phyloP scores from a whole-genome alignment of 2,113 vertebrate genomes.

The Malurus melanocephalus region DNA sequence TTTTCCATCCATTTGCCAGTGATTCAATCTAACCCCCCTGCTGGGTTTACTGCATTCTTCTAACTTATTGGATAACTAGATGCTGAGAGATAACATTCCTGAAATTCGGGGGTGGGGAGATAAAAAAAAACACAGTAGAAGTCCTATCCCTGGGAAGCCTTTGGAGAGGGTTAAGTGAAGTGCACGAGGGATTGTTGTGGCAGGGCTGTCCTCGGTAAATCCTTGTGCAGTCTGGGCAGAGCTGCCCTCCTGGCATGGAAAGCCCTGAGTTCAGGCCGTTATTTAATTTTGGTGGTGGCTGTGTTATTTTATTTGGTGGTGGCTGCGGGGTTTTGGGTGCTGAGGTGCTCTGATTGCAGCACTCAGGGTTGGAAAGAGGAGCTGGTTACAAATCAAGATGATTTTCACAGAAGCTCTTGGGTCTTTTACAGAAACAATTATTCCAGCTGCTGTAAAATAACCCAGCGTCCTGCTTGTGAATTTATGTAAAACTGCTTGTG shows the following conservation, averaged over 20 bases:
- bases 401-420: background rate
- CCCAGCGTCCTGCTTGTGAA: background rate
- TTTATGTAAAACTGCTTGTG: background rate
- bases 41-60: conserved; percentile 82
- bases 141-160: conserved; percentile 60
- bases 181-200: conserved; percentile 4
- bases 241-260: background rate
- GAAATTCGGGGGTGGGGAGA: conserved; percentile 71
- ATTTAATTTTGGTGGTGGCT: background rate
- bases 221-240: background rate
- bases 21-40: conserved; percentile 78
- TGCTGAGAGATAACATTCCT: conserved; percentile 83
- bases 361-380: background rate
- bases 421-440: background rate
- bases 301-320: background rate
- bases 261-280: background rate
- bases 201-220: background rate
- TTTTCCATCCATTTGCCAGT: conserved; percentile 77
- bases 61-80: conserved; percentile 83
- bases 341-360: conserved; percentile 24
- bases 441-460: background rate
- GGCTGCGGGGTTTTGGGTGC: background rate
- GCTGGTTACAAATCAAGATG: background rate
- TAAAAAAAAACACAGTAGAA: conserved; percentile 1
- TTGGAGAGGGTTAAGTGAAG: conserved; percentile 43